phyloP scores from a whole-genome alignment of 2,888 invertebrate species.

The Myathropa florea region DNA sequence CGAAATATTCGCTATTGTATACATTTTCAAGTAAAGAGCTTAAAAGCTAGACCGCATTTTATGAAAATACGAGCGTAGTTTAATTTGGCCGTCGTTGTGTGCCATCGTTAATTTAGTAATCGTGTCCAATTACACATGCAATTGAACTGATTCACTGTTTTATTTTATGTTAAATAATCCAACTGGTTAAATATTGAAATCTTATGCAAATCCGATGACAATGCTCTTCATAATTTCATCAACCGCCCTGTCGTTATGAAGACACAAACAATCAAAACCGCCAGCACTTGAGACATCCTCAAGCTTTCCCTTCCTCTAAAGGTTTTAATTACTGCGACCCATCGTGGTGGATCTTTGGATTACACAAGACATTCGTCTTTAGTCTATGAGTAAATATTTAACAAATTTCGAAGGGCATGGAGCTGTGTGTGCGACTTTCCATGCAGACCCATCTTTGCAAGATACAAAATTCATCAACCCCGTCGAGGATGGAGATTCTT shows the following conservation, averaged over 20 bases:
- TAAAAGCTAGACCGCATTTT: too few relatives aligned
- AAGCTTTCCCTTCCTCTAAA: slow-evolving; percentile 38
- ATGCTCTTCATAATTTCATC: slow-evolving; percentile 29
- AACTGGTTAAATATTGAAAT: background rate
- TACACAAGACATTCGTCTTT: slow-evolving; percentile 61
- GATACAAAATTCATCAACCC: slow-evolving; percentile 51
- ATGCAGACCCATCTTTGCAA: slow-evolving; percentile 6
- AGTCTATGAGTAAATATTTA: slow-evolving; percentile 48
- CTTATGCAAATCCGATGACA: background rate
- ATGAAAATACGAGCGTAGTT: too few relatives aligned
- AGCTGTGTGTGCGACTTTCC: slow-evolving; percentile 24
- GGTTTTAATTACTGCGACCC: slow-evolving; percentile 64
- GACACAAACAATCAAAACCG: slow-evolving; percentile 17
- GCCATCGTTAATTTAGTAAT: slow-evolving; percentile 21
- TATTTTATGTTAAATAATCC: background rate
- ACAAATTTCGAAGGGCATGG: slow-evolving; percentile 44
- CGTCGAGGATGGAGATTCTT: slow-evolving; percentile 41
- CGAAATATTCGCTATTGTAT: too few relatives aligned
- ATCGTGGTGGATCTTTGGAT: slow-evolving; percentile 38
- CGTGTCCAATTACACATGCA: slow-evolving; percentile 25
- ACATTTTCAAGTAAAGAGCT: too few relatives aligned
- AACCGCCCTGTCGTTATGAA: background rate
- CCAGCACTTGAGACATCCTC: slow-evolving; percentile 62
- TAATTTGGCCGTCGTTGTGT: slow-evolving; percentile 1
- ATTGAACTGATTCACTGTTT: background rate